Conservation (phyloP, 2,797 vertebrate genomes). For the Nothura maculosa region DNA sequence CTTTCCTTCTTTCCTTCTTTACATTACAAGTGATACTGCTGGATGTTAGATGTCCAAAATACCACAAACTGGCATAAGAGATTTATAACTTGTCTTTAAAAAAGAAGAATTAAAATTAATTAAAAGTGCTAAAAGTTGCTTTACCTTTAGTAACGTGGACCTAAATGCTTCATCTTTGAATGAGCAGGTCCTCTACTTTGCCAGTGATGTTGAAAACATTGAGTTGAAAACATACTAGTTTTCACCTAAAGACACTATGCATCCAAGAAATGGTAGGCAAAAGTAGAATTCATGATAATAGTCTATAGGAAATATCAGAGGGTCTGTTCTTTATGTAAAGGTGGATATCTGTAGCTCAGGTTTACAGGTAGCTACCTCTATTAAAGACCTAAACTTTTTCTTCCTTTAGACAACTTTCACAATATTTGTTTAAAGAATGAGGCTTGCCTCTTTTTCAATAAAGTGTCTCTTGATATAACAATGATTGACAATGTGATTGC, state of each 20-base stretch:
- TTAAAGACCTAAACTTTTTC: background rate
- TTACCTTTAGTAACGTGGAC: too few relatives aligned
- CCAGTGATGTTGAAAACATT: background rate
- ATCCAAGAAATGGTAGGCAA: background rate
- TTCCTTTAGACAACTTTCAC: fast-evolving
- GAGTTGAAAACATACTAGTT: background rate
- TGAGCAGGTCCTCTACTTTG: background rate
- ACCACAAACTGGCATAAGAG: background rate
- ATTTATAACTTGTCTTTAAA: background rate
- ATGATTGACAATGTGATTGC: background rate
- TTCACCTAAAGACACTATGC: background rate
- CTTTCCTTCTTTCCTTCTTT: background rate
- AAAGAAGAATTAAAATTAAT: too few relatives aligned
- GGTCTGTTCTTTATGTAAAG: background rate
- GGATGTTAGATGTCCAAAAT: background rate
- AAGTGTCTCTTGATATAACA: background rate
- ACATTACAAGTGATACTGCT: background rate
- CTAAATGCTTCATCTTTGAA: fast-evolving
- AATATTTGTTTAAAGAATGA: background rate
- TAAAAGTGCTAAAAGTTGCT: too few relatives aligned
- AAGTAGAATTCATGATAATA: background rate
- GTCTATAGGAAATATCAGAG: background rate
- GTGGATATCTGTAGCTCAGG: fast-evolving
- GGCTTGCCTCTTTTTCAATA: background rate
- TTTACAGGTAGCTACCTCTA: background rate